These are phyloP conservation scores for Australoheros facetus DNA, from an alignment of 2,797 vertebrate genomes.

Conservation along the genomic window DNA sequence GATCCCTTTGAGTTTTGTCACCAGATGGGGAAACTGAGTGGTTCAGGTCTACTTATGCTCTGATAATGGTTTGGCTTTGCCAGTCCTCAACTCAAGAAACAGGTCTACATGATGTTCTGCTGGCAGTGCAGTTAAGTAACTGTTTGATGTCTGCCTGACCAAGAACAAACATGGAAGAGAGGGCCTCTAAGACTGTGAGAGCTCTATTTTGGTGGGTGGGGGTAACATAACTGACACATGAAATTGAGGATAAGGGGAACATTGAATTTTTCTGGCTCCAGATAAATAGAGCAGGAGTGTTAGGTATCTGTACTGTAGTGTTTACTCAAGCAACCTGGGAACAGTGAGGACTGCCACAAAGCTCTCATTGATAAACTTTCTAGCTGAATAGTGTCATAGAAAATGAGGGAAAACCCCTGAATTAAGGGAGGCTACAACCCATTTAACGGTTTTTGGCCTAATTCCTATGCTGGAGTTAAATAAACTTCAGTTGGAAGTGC, in stretches of 20 bases:
- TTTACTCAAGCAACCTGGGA: slow-evolving; percentile 77
- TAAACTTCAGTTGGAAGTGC: slow-evolving; percentile 68
- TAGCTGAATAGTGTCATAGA: slow-evolving; percentile 78
- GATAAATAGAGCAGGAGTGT: slow-evolving; percentile 74
- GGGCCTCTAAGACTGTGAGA: slow-evolving; percentile 32
- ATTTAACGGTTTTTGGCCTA: slow-evolving; percentile 71
- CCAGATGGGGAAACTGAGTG: slow-evolving; percentile 57
- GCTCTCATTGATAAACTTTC: slow-evolving; percentile 81
- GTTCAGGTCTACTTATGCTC: slow-evolving; percentile 9
- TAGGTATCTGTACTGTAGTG: slow-evolving; percentile 75
- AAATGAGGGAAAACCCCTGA: slow-evolving; percentile 59
- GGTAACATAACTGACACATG: slow-evolving; percentile 66
- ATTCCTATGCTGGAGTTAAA: slow-evolving; percentile 69
- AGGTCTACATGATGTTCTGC: slow-evolving; percentile 13
- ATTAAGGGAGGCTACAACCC: slow-evolving; percentile 65
- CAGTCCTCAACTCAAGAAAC: neutral
- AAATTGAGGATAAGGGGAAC: slow-evolving; percentile 72
- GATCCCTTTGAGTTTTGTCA: slow-evolving; percentile 55
- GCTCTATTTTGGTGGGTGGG: slow-evolving; percentile 39
- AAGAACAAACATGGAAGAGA: slow-evolving; percentile 34
- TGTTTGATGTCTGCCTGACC: slow-evolving; percentile 46
- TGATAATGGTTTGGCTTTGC: slow-evolving; percentile 18
- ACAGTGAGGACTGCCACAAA: slow-evolving; percentile 75
- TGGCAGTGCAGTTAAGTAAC: slow-evolving; percentile 3
- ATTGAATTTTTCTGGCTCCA: slow-evolving; percentile 59